Base-by-base conservation (phyloP, 2,797 vertebrate species). In the Myotis planiceps region DNA sequence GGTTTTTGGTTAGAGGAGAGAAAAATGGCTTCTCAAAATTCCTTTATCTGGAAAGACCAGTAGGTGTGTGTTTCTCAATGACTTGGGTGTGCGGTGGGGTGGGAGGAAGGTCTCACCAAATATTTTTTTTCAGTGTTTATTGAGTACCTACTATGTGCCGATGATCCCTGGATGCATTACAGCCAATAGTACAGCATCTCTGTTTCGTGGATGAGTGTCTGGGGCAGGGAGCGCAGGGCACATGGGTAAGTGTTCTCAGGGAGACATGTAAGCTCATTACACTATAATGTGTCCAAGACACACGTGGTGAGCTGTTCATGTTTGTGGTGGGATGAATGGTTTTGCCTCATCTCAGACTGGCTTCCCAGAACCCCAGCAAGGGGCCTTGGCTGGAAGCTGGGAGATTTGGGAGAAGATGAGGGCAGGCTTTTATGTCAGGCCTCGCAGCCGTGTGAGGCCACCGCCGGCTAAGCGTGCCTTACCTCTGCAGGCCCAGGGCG, bases 401-500 rank as follows among this genome's bases (percentile, higher is more conserved):
- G 47, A 81, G 71, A 49, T 49, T 45, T 29, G 51, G 23, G 58
- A 84, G 51, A 39, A 49, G 53, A 27, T 21, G 34, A 93, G 88
- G 49, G 86, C 45, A 47, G 89, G 23, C 69, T 65, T 74, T 80
- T 78, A 39, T 21, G 49, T 80, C n/a, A 81, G 89, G 47, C 65
- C 29, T 78, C 2, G 3, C 42, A 79, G 86, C 60, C 88, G 12
- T 9, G n/a, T 4, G 60, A 78, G 86, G 92, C 60, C 86, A 84
- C 68, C 0, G 0, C 66, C 75, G 39, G 58, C 96, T 96, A 93
- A 95, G 68, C 39, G 27, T 4, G 4, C 81, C 92, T 93, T 88
- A 92, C 93, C 83, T 88, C 87, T 19, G 78, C 88, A 79, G 83
- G 55, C 51, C 68, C 78, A 47, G 29, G 72, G 51, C 65, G 81